Evolutionary conservation across 53 echinoderm and acorn worm genomes (phyloP).

Genomic region (Actinopyga echinites): DNA sequence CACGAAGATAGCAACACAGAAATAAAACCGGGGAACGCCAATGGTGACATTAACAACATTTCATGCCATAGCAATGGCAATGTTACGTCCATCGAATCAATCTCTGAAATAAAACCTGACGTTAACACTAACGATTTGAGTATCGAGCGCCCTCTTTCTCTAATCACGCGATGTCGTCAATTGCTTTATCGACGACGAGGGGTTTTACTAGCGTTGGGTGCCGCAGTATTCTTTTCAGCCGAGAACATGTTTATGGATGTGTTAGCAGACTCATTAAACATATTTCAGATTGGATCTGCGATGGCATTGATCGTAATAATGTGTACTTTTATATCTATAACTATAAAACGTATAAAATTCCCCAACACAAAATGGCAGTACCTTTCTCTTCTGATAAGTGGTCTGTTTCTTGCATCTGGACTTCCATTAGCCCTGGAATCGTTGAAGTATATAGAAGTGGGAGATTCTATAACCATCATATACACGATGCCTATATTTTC

Average conservation of each 20-base stretch:
- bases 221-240: slow-evolving; percentile 14
- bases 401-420: not conserved
- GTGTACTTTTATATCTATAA: not conserved
- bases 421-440: slow-evolving; percentile 2
- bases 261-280: not conserved
- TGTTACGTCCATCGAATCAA: no score
- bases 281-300: not conserved
- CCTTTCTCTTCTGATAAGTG: slow-evolving; percentile 6
- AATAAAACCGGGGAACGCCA: no score
- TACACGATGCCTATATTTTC: slow-evolving; percentile 41
- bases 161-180: not conserved
- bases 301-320: not conserved
- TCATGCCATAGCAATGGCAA: no score
- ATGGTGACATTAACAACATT: no score
- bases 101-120: no score
- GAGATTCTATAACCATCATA: slow-evolving; percentile 24
- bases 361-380: slow-evolving; percentile 27
- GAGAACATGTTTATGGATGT: slow-evolving; percentile 37
- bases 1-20: no score
- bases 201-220: slow-evolving; percentile 10
- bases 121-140: no score
- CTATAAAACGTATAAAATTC: not conserved
- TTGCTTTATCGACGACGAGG: slow-evolving; percentile 7
- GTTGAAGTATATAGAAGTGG: slow-evolving; percentile 25
- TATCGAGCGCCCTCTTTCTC: no score